These are phyloP conservation scores for Aphidius ervi DNA, from an alignment of 1,140 invertebrate species.

Conservation along the genomic window DNA sequence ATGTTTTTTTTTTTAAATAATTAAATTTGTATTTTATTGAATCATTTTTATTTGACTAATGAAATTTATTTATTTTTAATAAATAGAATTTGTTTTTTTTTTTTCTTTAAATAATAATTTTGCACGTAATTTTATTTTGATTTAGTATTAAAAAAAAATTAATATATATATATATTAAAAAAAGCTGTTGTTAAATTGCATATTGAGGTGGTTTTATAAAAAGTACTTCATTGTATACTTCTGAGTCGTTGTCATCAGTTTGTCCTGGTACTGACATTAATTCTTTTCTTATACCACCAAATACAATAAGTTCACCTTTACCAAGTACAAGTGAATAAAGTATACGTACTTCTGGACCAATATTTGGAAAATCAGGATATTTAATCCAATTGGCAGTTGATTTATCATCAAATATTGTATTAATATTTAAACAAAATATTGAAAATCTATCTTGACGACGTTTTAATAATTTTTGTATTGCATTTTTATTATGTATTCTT, in stretches of 20 bases:
- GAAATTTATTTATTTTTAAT: too few relatives aligned
- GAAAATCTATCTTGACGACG: conserved; percentile 61
- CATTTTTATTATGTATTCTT: conserved; percentile 44
- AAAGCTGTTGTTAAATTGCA: conserved; percentile 57
- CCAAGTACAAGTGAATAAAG: conserved; percentile 86
- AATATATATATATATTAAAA: neutral
- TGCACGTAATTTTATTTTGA: neutral
- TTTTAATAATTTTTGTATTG: conserved; percentile 33
- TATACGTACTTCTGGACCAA: conserved; percentile 82
- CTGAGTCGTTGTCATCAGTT: conserved; percentile 46
- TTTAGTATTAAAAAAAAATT: neutral
- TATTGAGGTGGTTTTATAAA: conserved; percentile 72
- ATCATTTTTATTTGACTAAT: neutral
- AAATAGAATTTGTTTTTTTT: too few relatives aligned
- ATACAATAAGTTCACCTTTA: conserved; percentile 88
- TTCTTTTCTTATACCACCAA: conserved; percentile 87
- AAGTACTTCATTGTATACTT: conserved; percentile 76
- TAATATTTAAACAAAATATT: conserved; percentile 85
- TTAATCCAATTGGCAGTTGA: conserved; percentile 73
- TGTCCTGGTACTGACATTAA: conserved; percentile 41
- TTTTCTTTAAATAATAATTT: too few relatives aligned
- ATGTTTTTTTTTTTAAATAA: neutral
- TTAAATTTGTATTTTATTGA: neutral
- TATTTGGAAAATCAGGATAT: conserved; percentile 58
- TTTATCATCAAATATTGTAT: conserved; percentile 62